Evolutionary conservation across 2,888 invertebrate species (phyloP).

Genomic region (Melitaea athalia): DNA sequence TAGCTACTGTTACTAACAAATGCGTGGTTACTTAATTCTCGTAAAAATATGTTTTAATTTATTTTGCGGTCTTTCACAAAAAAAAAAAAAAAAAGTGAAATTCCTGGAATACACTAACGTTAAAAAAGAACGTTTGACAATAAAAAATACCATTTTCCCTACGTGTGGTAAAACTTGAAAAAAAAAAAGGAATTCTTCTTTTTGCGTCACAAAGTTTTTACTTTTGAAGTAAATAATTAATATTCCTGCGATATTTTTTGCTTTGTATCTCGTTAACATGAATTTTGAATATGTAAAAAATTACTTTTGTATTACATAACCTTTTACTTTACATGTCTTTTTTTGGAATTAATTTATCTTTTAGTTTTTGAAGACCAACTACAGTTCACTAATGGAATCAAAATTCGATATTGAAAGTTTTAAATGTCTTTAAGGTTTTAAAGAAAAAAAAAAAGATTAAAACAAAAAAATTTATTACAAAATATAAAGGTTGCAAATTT

Average conservation of each 20-base stretch:
- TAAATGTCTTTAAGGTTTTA: too few species aligned
- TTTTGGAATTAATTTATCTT: too few species aligned
- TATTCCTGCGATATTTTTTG: slow-evolving; percentile 1
- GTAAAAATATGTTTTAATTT: neutral
- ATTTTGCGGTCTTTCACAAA: neutral
- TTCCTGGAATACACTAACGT: neutral
- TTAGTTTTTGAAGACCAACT: too few species aligned
- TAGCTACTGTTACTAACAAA: too few species aligned
- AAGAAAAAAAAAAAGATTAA: too few species aligned
- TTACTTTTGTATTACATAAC: neutral
- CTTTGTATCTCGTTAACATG: slow-evolving; percentile 6
- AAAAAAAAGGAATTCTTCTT: slow-evolving; percentile 15
- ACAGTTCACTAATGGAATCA: too few species aligned
- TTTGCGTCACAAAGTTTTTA: slow-evolving; percentile 11
- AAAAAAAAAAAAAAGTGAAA: neutral
- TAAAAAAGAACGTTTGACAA: slow-evolving; percentile 19
- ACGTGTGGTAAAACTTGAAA: slow-evolving; percentile 26
- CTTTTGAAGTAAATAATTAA: slow-evolving; percentile 17
- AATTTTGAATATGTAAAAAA: slow-evolving; percentile 7
- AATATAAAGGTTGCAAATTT: too few species aligned
- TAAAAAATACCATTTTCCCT: slow-evolving; percentile 19
- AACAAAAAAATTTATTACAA: too few species aligned
- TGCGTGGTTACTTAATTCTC: neutral
- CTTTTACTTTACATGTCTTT: too few species aligned
- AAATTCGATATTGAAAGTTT: too few species aligned